These are phyloP conservation scores for Microdon myrmicae DNA, from an alignment of 2,888 invertebrate genomes.

Conservation along the genomic window DNA sequence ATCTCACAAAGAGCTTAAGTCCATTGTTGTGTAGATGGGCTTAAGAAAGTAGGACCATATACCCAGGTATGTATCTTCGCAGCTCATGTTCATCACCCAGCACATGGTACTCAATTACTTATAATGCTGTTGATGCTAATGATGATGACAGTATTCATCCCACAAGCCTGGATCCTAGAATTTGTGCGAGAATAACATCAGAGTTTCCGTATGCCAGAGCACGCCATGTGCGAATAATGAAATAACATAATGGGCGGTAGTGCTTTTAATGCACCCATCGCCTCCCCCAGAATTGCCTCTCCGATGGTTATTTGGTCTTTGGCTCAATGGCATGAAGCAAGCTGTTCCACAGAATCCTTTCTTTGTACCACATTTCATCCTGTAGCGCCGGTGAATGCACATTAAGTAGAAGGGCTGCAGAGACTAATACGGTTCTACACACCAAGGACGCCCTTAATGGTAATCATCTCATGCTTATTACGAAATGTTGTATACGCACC, in stretches of 20 bases:
- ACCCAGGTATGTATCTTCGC: conserved; percentile 26
- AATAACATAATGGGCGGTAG: conserved; percentile 38
- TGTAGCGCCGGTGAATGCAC: conserved; percentile 35
- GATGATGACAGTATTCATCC: conserved; percentile 50
- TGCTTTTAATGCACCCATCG: conserved; percentile 35
- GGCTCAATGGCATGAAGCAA: conserved; percentile 38
- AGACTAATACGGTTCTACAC: conserved; percentile 1
- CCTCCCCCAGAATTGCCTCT: conserved; percentile 17
- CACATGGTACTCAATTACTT: conserved; percentile 45
- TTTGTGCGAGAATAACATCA: conserved; percentile 6
- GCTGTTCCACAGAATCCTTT: conserved; percentile 11
- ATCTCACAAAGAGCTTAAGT: background rate
- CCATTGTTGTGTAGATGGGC: conserved; percentile 18
- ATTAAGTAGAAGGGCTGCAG: conserved; percentile 8
- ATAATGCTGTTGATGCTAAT: conserved; percentile 50
- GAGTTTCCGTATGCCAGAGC: conserved; percentile 22
- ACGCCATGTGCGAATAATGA: conserved; percentile 45
- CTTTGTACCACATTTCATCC: conserved; percentile 1
- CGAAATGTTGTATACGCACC: conserved; percentile 42
- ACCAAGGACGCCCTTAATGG: conserved; percentile 48
- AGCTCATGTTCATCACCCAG: conserved; percentile 35
- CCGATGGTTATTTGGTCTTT: conserved; percentile 41
- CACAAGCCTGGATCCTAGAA: conserved; percentile 14
- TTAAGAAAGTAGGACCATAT: conserved; percentile 2
- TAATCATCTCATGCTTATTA: conserved; percentile 48